These are phyloP conservation scores for Zapornia atra DNA, from an alignment of 2,113 vertebrate genomes.

Conservation along the genomic window DNA sequence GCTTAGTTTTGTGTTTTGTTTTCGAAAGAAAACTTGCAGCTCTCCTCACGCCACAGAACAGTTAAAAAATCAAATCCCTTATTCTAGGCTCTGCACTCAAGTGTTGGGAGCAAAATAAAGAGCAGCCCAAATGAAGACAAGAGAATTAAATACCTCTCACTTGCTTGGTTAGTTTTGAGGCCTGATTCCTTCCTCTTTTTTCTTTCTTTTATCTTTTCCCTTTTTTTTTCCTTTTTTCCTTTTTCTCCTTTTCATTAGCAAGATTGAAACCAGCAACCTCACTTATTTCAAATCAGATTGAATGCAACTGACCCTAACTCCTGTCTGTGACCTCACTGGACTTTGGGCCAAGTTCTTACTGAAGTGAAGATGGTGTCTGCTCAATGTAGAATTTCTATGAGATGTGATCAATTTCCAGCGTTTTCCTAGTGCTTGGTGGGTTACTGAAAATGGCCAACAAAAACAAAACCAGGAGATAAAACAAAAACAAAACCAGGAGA, in stretches of 20 bases:
- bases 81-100: background rate
- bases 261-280: background rate
- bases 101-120: background rate
- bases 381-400: background rate
- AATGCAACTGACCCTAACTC: background rate
- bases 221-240: background rate
- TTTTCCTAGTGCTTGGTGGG: background rate
- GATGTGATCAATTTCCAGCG: background rate
- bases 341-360: background rate
- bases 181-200: background rate
- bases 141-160: background rate
- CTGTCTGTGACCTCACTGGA: background rate
- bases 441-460: background rate
- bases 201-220: background rate
- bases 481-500: background rate
- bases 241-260: background rate
- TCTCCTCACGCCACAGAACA: background rate
- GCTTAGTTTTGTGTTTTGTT: background rate
- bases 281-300: background rate
- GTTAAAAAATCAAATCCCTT: background rate
- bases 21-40: background rate
- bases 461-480: background rate
- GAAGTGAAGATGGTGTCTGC: background rate
- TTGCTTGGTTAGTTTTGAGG: background rate
- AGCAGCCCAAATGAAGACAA: background rate